Evolutionary conservation across 2,888 invertebrate species (phyloP).

Genomic region (Nephrocerus scutellatus): DNA sequence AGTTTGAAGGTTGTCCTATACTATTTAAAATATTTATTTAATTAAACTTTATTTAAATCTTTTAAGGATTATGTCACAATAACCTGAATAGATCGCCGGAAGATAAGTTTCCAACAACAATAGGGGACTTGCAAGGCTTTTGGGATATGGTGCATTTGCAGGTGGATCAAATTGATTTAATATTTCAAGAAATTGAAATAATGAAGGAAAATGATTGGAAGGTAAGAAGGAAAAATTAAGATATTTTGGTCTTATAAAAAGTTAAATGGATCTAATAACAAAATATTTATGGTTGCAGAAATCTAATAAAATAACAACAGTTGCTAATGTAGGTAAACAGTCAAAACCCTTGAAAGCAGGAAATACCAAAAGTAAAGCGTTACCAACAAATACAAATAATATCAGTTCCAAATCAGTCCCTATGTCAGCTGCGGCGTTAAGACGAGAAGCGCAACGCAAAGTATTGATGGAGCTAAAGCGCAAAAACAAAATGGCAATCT

Average conservation of each 20-base stretch:
- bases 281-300: background rate
- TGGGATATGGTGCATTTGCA: conserved; percentile 97
- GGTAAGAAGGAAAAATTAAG: conserved; percentile 24
- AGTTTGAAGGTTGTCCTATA: conserved; percentile 78
- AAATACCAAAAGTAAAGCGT: conserved; percentile 26
- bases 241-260: background rate
- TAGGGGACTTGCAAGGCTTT: conserved; percentile 88
- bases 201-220: conserved; percentile 64
- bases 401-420: conserved; percentile 23
- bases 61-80: conserved; percentile 59
- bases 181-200: conserved; percentile 63
- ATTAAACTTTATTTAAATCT: conserved; percentile 1
- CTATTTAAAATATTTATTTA: conserved; percentile 2
- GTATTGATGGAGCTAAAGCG: conserved; percentile 63
- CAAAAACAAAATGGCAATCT: conserved; percentile 41
- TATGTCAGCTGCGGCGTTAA: conserved; percentile 48
- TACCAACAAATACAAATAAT: conserved; percentile 25
- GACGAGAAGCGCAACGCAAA: conserved; percentile 66
- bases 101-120: conserved; percentile 81
- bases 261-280: background rate
- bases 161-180: conserved; percentile 73
- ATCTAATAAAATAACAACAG: conserved; percentile 23
- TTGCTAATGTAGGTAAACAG: conserved; percentile 19
- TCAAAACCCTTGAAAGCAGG: conserved; percentile 30
- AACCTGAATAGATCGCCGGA: conserved; percentile 61